Conservation (phyloP, 2,797 vertebrate species). For the Trachurus trachurus region DNA sequence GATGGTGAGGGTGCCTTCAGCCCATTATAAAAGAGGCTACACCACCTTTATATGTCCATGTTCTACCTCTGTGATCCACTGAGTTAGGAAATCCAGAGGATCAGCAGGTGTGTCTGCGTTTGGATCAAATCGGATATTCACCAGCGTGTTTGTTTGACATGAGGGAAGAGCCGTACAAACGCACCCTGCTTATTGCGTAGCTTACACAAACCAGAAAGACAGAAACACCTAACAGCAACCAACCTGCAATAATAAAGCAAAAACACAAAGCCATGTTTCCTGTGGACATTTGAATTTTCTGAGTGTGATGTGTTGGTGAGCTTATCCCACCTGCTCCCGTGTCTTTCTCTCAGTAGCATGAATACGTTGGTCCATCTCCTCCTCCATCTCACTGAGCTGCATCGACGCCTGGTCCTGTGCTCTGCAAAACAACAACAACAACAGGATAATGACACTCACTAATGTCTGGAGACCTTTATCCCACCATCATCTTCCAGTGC, state of each 20-base stretch:
- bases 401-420: slow-evolving; percentile 96
- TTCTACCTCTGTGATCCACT: slow-evolving; percentile 39
- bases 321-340: slow-evolving; percentile 88
- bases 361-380: slow-evolving; percentile 98
- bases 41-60: slow-evolving; percentile 11
- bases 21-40: neutral
- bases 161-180: slow-evolving; percentile 71
- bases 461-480: neutral
- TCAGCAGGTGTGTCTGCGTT: slow-evolving; percentile 55
- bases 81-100: slow-evolving; percentile 41
- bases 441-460: neutral
- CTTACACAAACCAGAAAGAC: slow-evolving; percentile 44
- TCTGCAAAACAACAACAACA: slow-evolving; percentile 78
- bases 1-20: neutral
- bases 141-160: slow-evolving; percentile 71
- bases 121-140: slow-evolving; percentile 53
- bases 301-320: neutral
- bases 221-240: slow-evolving; percentile 1
- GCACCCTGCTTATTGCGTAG: slow-evolving; percentile 41
- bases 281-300: neutral
- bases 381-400: slow-evolving; percentile 95
- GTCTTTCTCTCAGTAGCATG: slow-evolving; percentile 89
- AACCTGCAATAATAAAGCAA: neutral
- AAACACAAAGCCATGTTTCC: neutral
- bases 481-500: neutral